Conservation (phyloP, 2,888 invertebrate species). For the Chromoteleia sp. region DNA sequence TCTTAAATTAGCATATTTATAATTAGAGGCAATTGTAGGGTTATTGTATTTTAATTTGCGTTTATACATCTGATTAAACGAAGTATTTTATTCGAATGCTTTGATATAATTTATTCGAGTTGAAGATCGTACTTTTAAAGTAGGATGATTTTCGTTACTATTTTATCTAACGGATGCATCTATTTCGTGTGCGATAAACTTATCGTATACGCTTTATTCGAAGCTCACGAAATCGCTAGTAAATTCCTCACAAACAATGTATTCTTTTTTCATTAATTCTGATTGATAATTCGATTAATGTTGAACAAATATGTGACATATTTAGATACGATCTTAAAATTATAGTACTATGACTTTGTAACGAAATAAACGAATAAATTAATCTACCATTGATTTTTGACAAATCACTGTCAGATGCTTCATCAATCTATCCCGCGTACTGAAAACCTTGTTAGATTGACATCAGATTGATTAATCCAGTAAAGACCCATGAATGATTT, state of each 20-base stretch:
- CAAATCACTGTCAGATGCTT: conserved; percentile 47
- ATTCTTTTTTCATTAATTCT: conserved; percentile 17
- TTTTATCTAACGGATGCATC: conserved; percentile 27
- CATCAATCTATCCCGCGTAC: conserved; percentile 36
- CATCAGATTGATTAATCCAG: conserved; percentile 38
- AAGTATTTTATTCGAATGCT: conserved; percentile 3
- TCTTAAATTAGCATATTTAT: conserved; percentile 62
- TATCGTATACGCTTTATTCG: conserved; percentile 1
- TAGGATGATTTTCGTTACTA: conserved; percentile 3
- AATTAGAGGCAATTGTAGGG: conserved; percentile 45
- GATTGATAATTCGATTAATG: conserved; percentile 34
- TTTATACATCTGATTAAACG: conserved; percentile 25
- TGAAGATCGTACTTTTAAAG: conserved; percentile 11
- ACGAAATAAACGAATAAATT: conserved; percentile 24
- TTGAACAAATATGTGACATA: conserved; percentile 29
- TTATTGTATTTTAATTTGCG: conserved; percentile 51
- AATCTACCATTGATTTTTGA: conserved; percentile 44
- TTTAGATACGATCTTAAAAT: conserved; percentile 34
- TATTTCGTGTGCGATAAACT: conserved; percentile 15
- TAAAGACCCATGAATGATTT: conserved; percentile 36
- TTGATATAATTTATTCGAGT: conserved; percentile 1
- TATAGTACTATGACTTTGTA: not conserved
- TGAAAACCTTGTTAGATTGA: conserved; percentile 39
- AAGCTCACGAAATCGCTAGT: conserved; percentile 14
- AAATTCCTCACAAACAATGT: conserved; percentile 4